phyloP scores from a whole-genome alignment of 2,888 invertebrate species.

The Zonitis immaculata region DNA sequence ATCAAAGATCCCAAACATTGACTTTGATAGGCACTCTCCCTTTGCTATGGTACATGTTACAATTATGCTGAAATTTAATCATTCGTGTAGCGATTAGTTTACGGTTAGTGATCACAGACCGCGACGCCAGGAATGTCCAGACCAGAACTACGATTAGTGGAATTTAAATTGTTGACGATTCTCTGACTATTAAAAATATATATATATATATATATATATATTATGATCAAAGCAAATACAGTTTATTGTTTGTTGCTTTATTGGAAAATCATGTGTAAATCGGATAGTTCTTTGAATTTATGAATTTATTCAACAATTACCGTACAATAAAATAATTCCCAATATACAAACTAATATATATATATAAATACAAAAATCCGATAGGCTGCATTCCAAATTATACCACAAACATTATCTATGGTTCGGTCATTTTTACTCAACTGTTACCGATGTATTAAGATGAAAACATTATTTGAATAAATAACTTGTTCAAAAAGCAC shows the following conservation, averaged over 20 bases:
- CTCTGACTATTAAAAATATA: conserved; percentile 26
- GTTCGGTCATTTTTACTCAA: not conserved
- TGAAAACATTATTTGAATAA: too few species aligned
- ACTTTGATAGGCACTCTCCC: conserved; percentile 40
- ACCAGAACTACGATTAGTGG: conserved; percentile 47
- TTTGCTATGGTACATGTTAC: conserved; percentile 45
- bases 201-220: too few species aligned
- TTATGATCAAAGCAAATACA: conserved; percentile 43
- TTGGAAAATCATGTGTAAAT: conserved; percentile 38
- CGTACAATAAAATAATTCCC: conserved; percentile 7
- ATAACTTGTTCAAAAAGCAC: too few species aligned
- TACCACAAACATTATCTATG: not conserved
- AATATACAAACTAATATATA: not conserved
- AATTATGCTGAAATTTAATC: conserved; percentile 52
- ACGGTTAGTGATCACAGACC: conserved; percentile 49
- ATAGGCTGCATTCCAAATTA: not conserved
- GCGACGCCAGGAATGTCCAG: conserved; percentile 49
- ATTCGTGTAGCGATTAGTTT: conserved; percentile 49
- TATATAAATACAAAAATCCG: not conserved
- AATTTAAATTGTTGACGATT: conserved; percentile 50
- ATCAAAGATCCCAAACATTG: conserved; percentile 42
- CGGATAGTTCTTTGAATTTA: conserved; percentile 16
- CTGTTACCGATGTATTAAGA: not conserved
- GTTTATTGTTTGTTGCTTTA: conserved; percentile 40
- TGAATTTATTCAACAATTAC: conserved; percentile 16